Evolutionary conservation across 2,888 invertebrate species (phyloP), one percentile per base, ranked within the genome.

Genomic region (Holacanthella duospinosa): DNA sequence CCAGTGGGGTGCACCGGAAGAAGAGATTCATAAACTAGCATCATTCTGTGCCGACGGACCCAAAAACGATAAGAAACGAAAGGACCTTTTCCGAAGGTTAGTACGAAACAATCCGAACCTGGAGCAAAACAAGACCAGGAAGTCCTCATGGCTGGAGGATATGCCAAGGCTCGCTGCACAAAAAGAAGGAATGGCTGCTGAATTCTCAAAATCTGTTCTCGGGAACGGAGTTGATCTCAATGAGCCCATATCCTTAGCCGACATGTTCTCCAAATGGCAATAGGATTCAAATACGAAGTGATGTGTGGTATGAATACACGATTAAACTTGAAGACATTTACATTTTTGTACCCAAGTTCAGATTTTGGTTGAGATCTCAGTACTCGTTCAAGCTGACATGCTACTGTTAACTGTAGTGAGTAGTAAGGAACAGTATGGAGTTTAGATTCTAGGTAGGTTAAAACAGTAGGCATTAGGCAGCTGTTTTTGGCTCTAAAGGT

Each of bases 1-100:
- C 29, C 64, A 70, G 21, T 73, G 71, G 70, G 73, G 73, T 26
- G 68, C 69, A 1, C 62, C 65, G 9, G 61, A 64, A 12, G 62
- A 25, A 4, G 72, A 72, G 25, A 43, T 72, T 25, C 61, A 61
- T 29, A 64, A 63, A 27, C 26, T 72, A 27, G 24, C 43, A 19
- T 27, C 59, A 16, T 54, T 67, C 6, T 66, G 61, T 25, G 61
- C 63, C 28, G 44, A 65, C 19, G 65, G 61, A 1, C 29, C 61
- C 1, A 66, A 66, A 26, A 66, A 64, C 44, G 66, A 68, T 16
- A 70, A 69, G 56, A 73, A 71, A 36, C 44, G 73, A 21, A 73
- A 69, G 54, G 73, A 73, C 2, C 48, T 69, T 21, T 63, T 67
- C 26, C 63, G 70, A 43, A 65, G 63, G 44, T 59, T 70, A 57